Evolutionary conservation across 1,140 invertebrate genomes (phyloP), one percentile per base, ranked within the genome.

Genomic region (Heliconius congener): DNA sequence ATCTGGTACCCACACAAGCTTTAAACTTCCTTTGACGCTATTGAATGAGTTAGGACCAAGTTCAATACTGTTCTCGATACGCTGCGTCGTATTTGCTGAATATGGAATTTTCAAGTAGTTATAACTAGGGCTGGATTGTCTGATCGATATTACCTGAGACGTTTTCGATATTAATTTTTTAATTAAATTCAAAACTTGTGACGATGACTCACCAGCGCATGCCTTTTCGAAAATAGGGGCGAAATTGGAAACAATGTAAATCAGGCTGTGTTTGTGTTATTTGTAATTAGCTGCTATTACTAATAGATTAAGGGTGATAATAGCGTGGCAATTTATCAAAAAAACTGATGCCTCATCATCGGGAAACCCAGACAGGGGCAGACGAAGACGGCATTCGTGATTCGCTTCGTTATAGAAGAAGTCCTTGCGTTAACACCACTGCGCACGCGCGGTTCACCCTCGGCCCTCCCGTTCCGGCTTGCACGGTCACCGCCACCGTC

Each of bases 291-390:
- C 73, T 78, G 73, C 8, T 81, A 81, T 81, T 76, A 4, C 30
- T 16, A 34, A 39, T 1, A 27, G 4, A n/a, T 39, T 81, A 78
- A 55, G 72, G 71, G 42, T 71, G 79, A 81, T 74, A 73, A 71
- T 81, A 27, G 75, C 79, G 18, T 83, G 80, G 71, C 71, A 76
- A 78, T 81, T 85, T 86, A 84, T 85, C 82, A 83, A 88, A 87
- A 87, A 92, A 91, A 87, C 85, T 89, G 90, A 92, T 92, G 91
- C 86, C 88, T 92, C 90, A 91, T 91, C 90, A 93, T 89, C 84
- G 92, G 92, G 87, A 94, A 93, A 91, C 87, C 90, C 92, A 90
- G 91, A 93, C 90, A 88, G 90, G 88, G 90, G 82, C 82, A 90
- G 89, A 91, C 88, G 88, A 88, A 89, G 90, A 92, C 88, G 85